A percentile compares a stretch with the other conserved stretches of the same genome.
Evolutionary conservation across 92 coral and sea anemone genomes (phyloP).

Genomic region (Micromussa lordhowensis): DNA sequence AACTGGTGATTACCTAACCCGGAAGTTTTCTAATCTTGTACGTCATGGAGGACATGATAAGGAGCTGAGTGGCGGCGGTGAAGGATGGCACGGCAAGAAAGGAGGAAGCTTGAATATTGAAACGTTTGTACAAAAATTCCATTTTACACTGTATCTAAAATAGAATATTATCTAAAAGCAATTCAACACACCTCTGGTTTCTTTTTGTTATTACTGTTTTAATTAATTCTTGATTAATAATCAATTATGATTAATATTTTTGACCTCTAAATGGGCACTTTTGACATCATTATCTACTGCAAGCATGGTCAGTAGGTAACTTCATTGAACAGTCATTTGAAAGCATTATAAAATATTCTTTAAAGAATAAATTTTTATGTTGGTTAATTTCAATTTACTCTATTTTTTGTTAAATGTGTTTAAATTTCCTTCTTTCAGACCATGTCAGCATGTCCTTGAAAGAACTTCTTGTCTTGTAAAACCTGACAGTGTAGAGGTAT

Average conservation of each 20-base stretch:
- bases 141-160: no score
- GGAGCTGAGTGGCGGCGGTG: constrained; percentile 53
- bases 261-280: no score
- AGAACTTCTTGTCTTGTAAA: constrained; percentile 68
- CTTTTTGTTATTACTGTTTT: no score
- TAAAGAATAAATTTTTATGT: no score
- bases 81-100: constrained; percentile 78
- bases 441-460: constrained; percentile 71
- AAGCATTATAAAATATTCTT: no score
- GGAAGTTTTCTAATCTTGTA: constrained; percentile 57
- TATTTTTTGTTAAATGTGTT: not conserved
- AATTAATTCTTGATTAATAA: no score
- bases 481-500: constrained; percentile 60
- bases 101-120: constrained; percentile 71
- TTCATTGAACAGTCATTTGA: not conserved
- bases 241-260: no score
- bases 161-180: not conserved
- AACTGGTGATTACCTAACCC: constrained; percentile 66
- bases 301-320: not conserved
- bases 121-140: constrained; percentile 26
- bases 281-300: no score
- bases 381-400: no score
- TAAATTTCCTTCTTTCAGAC: constrained; percentile 26
- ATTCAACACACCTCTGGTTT: not conserved
- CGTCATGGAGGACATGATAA: constrained; percentile 61